Base-by-base conservation (phyloP, 2,113 vertebrate species). In the Chloropsis cyanopogon region DNA sequence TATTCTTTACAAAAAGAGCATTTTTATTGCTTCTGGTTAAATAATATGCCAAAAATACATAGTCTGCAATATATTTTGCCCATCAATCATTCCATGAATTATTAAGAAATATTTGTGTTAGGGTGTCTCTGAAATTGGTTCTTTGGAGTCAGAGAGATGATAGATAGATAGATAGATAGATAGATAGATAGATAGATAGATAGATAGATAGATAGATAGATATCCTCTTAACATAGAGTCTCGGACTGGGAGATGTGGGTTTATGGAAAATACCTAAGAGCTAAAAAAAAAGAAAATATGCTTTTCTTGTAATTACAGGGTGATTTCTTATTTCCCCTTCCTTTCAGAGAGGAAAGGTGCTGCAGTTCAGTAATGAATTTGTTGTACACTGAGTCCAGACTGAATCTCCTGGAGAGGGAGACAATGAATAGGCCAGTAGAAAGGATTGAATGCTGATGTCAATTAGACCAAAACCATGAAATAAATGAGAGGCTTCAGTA, bases 391-490 rank as follows among this genome's bases (percentile, higher is more conserved):
- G 91, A 93, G 64, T 47, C 52, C 41, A 71, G 87, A 39, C 47
- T 64, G 52, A 97, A 73, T 47, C 84, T 95, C 90, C 91, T 82
- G 65, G 90, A 92, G 84, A 95, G 84, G 91, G 70, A 96, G 87
- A 95, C 94, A 94, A 95, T 80, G 85, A 93, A 94, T 92, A 79
- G 82, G 90, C 77, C 80, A 66, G 47, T 29, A 88, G 87, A 65
- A 95, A 96, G 80, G 79, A 86, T 31, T 80, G 82, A 96, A 86
- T 20, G 5, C 93, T 79, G 86, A 86, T 86, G 92, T 96, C 94
- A 95, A 86, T 95, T 88, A 97, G 96, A 88, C 83, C 3, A 4
- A 97, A 94, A 81, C 80, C 14, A 94, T 64, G 73, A 93, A 96
- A 96, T 83, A 94, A 96, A 95, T 53, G 73, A 92, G 18, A 13